Conservation (phyloP, 2,888 invertebrate genomes). For the Aradus depressus region DNA sequence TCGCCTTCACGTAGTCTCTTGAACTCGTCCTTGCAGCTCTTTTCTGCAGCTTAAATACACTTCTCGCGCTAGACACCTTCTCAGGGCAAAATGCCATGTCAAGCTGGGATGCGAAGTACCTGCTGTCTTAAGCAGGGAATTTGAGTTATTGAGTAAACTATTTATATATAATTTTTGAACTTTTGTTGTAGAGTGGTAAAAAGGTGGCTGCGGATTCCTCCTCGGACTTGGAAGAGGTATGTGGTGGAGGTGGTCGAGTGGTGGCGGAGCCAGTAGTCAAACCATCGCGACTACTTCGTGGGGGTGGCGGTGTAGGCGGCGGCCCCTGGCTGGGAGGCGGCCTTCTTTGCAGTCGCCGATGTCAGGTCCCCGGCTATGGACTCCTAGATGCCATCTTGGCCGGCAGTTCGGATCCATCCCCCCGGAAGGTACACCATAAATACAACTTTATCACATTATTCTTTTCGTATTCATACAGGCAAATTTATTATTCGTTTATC, state of each 20-base stretch:
- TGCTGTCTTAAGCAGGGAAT: too few relatives aligned
- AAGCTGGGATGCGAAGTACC: too few relatives aligned
- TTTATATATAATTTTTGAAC: not conserved
- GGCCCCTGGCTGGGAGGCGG: constrained; percentile 11
- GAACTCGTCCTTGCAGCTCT: too few relatives aligned
- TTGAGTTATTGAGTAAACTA: not conserved
- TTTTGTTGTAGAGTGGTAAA: constrained; percentile 19
- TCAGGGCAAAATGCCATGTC: too few relatives aligned
- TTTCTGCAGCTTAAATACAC: too few relatives aligned
- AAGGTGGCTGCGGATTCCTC: constrained; percentile 18
- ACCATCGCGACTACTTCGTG: constrained; percentile 30
- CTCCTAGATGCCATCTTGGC: constrained; percentile 23
- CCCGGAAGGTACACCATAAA: constrained; percentile 19
- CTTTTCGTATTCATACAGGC: too few relatives aligned
- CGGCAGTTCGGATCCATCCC: constrained; percentile 23
- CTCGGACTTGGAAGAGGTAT: constrained; percentile 20
- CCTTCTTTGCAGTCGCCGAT: not conserved
- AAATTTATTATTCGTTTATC: not conserved
- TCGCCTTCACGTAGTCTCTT: too few relatives aligned
- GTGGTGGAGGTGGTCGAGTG: constrained; percentile 23
- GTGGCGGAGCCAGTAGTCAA: constrained; percentile 30
- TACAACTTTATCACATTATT: too few relatives aligned
- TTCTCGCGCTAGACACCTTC: too few relatives aligned
- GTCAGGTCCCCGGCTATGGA: constrained; percentile 1
- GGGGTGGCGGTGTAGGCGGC: not conserved